phyloP scores from a whole-genome alignment of 2,113 vertebrate species.

The Prietella phreatophila region DNA sequence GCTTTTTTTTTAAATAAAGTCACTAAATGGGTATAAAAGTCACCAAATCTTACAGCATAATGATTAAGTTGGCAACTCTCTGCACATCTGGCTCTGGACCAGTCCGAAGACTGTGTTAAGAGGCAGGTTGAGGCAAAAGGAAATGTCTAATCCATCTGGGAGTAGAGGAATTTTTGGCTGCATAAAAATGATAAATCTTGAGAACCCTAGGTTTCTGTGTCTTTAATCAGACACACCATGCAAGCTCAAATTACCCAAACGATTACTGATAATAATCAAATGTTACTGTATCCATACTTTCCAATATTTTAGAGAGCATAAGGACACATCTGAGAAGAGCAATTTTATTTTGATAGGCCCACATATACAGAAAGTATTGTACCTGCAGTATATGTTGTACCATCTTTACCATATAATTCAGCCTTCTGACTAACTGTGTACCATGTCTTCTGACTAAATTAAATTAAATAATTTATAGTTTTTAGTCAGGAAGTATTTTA shows the following conservation, averaged over 20 bases:
- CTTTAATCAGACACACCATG: constrained; percentile 1
- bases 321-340: background rate
- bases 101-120: background rate
- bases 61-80: background rate
- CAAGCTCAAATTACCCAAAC: background rate
- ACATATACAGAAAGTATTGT: background rate
- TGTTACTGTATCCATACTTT: background rate
- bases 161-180: background rate
- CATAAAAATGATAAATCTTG: background rate
- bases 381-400: background rate
- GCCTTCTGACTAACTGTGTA: background rate
- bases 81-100: background rate
- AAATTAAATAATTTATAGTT: background rate
- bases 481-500: background rate
- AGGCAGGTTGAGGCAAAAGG: background rate
- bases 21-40: background rate
- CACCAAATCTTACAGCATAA: background rate
- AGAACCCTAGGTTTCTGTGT: background rate
- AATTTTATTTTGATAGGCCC: background rate
- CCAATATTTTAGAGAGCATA: background rate
- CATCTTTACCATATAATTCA: background rate
- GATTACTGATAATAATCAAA: background rate
- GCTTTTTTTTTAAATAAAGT: background rate
- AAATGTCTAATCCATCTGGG: background rate
- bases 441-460: background rate